phyloP scores from a whole-genome alignment of 2,888 invertebrate species.

The Bombylius discolor region DNA sequence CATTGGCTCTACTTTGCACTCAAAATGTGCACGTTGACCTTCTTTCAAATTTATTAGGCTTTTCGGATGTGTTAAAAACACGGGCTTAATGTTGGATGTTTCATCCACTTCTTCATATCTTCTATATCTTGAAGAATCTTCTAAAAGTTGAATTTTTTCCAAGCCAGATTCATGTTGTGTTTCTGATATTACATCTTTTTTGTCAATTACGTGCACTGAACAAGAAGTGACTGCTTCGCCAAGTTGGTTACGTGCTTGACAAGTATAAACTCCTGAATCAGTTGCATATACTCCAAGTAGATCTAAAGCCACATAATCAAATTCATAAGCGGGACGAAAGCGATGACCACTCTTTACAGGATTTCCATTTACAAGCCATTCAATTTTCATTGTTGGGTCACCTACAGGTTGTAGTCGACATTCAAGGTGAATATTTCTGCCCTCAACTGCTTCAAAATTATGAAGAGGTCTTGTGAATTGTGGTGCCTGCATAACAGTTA shows the following conservation, averaged over 20 bases:
- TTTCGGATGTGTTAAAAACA: conserved; percentile 77
- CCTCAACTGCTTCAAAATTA: conserved; percentile 80
- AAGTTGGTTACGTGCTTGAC: conserved; percentile 84
- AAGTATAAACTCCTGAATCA: conserved; percentile 92
- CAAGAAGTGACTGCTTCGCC: conserved; percentile 92
- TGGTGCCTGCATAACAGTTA: conserved; percentile 71
- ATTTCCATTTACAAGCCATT: conserved; percentile 92
- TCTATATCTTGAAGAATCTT: conserved; percentile 75
- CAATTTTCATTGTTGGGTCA: conserved; percentile 82
- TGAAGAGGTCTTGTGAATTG: conserved; percentile 78
- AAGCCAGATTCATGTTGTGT: conserved; percentile 83
- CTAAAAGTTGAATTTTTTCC: conserved; percentile 82
- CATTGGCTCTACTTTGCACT: conserved; percentile 92
- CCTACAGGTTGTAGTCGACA: conserved; percentile 83
- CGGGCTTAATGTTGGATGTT: conserved; percentile 67
- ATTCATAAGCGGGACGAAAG: conserved; percentile 92
- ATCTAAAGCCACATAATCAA: conserved; percentile 94
- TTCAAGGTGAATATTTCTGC: conserved; percentile 84
- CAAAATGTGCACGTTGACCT: conserved; percentile 90
- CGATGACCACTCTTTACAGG: conserved; percentile 86
- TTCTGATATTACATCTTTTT: conserved; percentile 76
- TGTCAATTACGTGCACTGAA: conserved; percentile 76
- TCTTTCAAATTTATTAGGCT: conserved; percentile 73
- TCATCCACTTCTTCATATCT: conserved; percentile 70
- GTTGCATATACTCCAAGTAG: conserved; percentile 92